A percentile compares a stretch with the other conserved stretches of the same genome.
phyloP scores from a whole-genome alignment of 2,113 vertebrate genomes.

The Anhinga rufa region DNA sequence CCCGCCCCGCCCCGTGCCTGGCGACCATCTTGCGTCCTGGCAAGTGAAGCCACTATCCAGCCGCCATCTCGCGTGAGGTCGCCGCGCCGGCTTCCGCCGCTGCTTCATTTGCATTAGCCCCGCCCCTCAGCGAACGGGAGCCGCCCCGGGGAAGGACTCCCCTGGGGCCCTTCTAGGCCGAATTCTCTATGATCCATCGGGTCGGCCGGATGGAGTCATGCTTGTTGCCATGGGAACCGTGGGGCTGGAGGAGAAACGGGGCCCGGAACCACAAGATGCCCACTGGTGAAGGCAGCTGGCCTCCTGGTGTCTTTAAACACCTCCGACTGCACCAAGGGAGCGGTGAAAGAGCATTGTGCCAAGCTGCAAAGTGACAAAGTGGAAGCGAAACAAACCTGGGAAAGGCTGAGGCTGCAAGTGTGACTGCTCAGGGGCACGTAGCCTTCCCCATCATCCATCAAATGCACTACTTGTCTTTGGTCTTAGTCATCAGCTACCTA shows the following conservation, averaged over 20 bases:
- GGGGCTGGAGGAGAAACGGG: neutral
- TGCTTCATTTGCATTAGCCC: neutral
- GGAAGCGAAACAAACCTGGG: neutral
- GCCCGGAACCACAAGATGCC: neutral
- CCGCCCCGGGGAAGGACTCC: too few relatives aligned
- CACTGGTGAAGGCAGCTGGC: neutral
- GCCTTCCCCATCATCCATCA: too few relatives aligned
- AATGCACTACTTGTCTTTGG: too few relatives aligned
- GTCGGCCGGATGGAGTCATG: too few relatives aligned
- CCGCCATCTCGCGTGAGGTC: neutral
- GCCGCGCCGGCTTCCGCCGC: too few relatives aligned
- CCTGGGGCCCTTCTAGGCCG: fast-evolving
- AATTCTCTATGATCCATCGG: neutral
- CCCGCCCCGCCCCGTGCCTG: neutral
- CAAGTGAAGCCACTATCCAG: neutral
- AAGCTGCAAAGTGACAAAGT: neutral
- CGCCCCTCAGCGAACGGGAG: fast-evolving
- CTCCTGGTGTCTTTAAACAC: too few relatives aligned
- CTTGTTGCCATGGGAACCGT: neutral
- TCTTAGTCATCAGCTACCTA: neutral
- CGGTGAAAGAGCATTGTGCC: fast-evolving
- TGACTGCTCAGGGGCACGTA: neutral
- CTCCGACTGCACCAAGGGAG: neutral
- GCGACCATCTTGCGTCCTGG: neutral
- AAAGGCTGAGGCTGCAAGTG: neutral